Evolutionary conservation across 2,797 vertebrate genomes (phyloP), one percentile per base, ranked within the genome.

Genomic region (Bufotes viridis): DNA sequence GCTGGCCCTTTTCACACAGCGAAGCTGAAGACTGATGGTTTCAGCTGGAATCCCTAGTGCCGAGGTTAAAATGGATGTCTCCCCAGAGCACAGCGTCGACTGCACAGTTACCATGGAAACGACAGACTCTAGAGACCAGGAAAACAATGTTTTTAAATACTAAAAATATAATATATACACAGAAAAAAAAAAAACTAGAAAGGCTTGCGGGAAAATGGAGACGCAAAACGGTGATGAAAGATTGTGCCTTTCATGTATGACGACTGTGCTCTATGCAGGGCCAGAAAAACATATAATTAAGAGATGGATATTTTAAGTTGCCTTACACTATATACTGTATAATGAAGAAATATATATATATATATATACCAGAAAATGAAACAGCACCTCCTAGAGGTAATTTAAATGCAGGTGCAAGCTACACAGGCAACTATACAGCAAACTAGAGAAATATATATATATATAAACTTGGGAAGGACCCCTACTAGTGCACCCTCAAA

Each of bases 61-160:
- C 11, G 61, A 81, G 88, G 70, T 82, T 75, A 87, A 85, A 81
- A 85, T 67, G 72, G 53, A 86, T 86, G 51, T 82, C 20, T 86
- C 88, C 88, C 84, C 51, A 69, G 84, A 86, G 88, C 61, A 42
- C 26, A 17, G 72, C 53, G 14, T 75, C 34, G 70, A 34, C 79
- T 78, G 60, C 78, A 81, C 29, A 14, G 88, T 86, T 85, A 69
- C 88, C 61, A 89, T 69, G 72, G 88, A 57, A 89, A 86, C 88
- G 18, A 18, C 60, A 82, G 84, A 78, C 88, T 69, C 79, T n/a
- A 57, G 88, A 60, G 84, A 86, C 82, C 51, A 67, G 17, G 26
- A 65, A 49, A 78, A 84, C 72, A 87, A 87, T 79, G 74, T 55
- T 78, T 88, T 78, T 70, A 29, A 67, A 61, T 42, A 84, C 60